phyloP scores from a whole-genome alignment of 2,113 vertebrate species.

The Stigmatopora nigra region DNA sequence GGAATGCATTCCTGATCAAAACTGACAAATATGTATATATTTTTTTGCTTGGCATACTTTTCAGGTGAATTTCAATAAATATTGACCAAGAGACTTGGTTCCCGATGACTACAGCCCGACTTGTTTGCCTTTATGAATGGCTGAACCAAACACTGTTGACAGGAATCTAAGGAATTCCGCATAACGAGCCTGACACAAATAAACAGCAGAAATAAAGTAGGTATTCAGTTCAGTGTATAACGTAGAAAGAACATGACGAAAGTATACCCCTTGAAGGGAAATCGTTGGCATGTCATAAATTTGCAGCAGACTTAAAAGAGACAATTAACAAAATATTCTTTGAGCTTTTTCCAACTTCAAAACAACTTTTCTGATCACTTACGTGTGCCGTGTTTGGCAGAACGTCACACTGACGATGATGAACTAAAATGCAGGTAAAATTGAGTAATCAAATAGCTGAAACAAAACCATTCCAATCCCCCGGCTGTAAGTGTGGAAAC shows the following conservation, averaged over 20 bases:
- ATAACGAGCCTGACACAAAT: slow-evolving; percentile 33
- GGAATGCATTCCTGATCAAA: background rate
- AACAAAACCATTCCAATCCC: no score
- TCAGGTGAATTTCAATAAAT: slow-evolving; percentile 16
- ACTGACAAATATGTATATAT: slow-evolving; percentile 4
- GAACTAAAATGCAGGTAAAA: no score
- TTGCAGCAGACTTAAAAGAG: background rate
- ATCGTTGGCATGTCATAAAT: background rate
- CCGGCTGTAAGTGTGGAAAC: no score
- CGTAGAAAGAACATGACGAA: slow-evolving; percentile 13
- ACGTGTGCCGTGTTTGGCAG: background rate
- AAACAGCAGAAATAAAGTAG: slow-evolving; percentile 28
- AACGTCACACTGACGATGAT: no score
- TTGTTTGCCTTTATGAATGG: slow-evolving; percentile 35
- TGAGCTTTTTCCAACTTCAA: background rate
- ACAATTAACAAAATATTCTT: background rate
- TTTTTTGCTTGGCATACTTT: slow-evolving; percentile 29
- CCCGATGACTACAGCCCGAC: slow-evolving; percentile 25
- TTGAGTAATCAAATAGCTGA: no score
- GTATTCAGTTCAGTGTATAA: slow-evolving; percentile 19
- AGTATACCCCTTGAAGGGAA: background rate
- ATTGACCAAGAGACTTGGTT: slow-evolving; percentile 17
- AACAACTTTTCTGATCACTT: slow-evolving; percentile 2
- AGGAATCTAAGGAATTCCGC: slow-evolving; percentile 44
- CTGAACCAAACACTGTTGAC: slow-evolving; percentile 27